Evolutionary conservation across 2,113 vertebrate species (phyloP).

Genomic region (Sinocyclocheilus rhinocerous): DNA sequence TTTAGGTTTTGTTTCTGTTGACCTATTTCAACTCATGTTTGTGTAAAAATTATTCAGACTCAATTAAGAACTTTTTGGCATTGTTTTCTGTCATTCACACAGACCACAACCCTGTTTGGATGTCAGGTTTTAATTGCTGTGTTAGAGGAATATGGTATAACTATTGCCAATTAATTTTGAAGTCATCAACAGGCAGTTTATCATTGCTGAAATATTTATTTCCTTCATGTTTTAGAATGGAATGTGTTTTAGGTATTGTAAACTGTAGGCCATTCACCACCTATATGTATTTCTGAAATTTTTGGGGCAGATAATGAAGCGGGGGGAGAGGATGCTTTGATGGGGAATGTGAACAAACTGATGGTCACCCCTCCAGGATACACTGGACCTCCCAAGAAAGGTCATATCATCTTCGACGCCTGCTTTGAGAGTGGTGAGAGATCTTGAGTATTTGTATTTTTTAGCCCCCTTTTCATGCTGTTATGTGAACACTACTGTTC

Average conservation of each 20-base stretch:
- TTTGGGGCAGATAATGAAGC: conserved; percentile 77
- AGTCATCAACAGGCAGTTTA: not conserved
- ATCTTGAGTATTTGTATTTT: conserved; percentile 1
- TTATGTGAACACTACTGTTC: not conserved
- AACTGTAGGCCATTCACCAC: not conserved
- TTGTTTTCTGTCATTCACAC: not conserved
- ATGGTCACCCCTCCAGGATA: conserved; percentile 83
- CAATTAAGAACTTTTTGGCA: not conserved
- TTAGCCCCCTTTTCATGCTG: not conserved
- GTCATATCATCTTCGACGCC: conserved; percentile 94
- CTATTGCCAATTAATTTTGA: not conserved
- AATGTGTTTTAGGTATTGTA: not conserved
- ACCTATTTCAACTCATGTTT: not conserved
- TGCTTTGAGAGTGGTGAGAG: conserved; percentile 98
- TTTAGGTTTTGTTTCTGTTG: not conserved
- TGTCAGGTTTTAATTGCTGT: not conserved
- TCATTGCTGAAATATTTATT: not conserved
- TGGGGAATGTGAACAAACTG: conserved; percentile 92
- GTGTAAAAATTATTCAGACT: not conserved
- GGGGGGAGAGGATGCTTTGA: conserved; percentile 87
- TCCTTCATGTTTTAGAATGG: not conserved
- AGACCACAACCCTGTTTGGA: not conserved
- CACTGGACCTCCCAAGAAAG: conserved; percentile 83
- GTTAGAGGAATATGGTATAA: not conserved
- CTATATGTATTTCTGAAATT: not conserved